These are phyloP conservation scores for Pipistrellus pygmaeus DNA, from an alignment of 2,797 vertebrate genomes.

Conservation along the genomic window DNA sequence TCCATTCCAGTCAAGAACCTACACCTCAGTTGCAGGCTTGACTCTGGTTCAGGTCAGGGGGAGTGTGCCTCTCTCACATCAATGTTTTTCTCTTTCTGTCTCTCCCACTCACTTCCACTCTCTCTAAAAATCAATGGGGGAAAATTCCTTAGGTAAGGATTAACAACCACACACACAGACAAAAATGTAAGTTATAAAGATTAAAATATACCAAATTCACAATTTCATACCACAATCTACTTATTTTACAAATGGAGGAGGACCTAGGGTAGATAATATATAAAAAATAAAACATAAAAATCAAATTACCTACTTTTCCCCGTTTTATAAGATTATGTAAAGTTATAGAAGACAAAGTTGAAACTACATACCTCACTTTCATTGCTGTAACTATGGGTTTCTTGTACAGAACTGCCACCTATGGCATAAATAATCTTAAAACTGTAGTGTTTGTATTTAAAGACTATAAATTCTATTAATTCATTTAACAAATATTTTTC, in stretches of 20 bases:
- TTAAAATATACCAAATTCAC: background rate
- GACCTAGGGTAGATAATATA: slow-evolving; percentile 2
- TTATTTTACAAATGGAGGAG: background rate
- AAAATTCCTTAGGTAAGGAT: too few species aligned
- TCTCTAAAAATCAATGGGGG: too few species aligned
- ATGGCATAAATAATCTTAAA: background rate
- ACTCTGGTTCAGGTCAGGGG: too few species aligned
- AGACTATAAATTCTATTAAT: background rate
- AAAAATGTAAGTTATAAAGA: background rate
- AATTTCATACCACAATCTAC: background rate
- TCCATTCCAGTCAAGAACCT: too few species aligned
- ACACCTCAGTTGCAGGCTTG: too few species aligned
- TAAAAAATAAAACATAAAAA: background rate
- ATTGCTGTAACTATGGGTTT: background rate
- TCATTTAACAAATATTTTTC: slow-evolving; percentile 22
- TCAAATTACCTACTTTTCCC: background rate
- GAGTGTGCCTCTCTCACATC: too few species aligned
- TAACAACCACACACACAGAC: too few species aligned
- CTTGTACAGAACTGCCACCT: background rate
- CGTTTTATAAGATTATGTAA: background rate
- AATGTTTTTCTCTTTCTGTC: too few species aligned
- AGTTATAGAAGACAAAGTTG: background rate
- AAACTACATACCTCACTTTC: background rate
- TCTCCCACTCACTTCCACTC: too few species aligned
- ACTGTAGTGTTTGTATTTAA: background rate